phyloP scores from a whole-genome alignment of 2,888 invertebrate genomes.

The Zhuqinia jingwanae region DNA sequence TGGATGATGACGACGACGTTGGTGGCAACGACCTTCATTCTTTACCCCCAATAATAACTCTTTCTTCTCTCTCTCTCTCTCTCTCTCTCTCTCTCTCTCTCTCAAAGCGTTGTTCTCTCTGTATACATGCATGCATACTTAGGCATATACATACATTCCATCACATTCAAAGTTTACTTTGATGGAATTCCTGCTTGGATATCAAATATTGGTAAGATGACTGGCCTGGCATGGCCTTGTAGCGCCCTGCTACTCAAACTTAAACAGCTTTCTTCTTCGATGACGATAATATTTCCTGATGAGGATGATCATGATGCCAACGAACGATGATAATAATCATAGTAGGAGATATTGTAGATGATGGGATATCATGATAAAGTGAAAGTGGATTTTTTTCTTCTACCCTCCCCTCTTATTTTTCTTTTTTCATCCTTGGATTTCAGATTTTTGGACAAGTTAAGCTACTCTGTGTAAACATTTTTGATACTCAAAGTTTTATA shows the following conservation, averaged over 20 bases:
- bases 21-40: neutral
- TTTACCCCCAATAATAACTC: no score
- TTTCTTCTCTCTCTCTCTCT: no score
- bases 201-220: neutral
- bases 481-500: constrained; percentile 5
- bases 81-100: no score
- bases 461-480: neutral
- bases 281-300: no score
- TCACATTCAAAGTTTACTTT: constrained; percentile 22
- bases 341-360: neutral
- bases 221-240: neutral
- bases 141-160: no score
- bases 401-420: neutral
- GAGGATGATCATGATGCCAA: no score
- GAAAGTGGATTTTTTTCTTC: constrained; percentile 21
- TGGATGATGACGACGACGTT: no score
- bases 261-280: no score
- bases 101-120: no score
- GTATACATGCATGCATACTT: no score
- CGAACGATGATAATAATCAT: neutral
- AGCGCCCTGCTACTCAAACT: neutral
- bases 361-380: constrained; percentile 35
- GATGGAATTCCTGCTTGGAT: constrained; percentile 14
- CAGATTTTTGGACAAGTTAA: constrained; percentile 6
- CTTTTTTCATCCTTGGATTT: neutral